Evolutionary conservation across 2,888 invertebrate species (phyloP).

Genomic region (Phorcus lineatus): DNA sequence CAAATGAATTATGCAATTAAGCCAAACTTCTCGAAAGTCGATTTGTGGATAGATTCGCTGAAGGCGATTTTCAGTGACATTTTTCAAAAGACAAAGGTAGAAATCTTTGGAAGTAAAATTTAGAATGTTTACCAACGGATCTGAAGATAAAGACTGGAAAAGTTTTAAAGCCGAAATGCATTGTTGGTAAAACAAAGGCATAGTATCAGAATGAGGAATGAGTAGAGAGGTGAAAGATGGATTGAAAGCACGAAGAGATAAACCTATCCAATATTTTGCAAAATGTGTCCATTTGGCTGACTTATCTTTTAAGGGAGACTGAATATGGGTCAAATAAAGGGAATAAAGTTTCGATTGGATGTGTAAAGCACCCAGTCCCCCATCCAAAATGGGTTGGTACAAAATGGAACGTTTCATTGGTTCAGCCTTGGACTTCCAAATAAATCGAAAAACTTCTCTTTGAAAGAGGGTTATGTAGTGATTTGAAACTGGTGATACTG

Average conservation of each 20-base stretch:
- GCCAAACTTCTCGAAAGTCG: background rate
- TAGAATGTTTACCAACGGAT: background rate
- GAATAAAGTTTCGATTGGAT: slow-evolving; percentile 29
- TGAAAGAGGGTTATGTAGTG: slow-evolving; percentile 32
- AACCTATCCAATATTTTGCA: slow-evolving; percentile 33
- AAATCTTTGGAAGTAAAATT: background rate
- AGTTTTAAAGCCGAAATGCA: slow-evolving; percentile 17
- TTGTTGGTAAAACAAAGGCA: slow-evolving; percentile 29
- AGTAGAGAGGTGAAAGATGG: slow-evolving; percentile 23
- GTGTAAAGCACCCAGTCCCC: slow-evolving; percentile 32
- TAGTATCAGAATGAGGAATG: slow-evolving; percentile 32
- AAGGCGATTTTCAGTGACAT: background rate
- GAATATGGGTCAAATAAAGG: slow-evolving; percentile 27
- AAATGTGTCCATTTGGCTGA: slow-evolving; percentile 31
- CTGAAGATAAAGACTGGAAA: background rate
- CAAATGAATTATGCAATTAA: background rate
- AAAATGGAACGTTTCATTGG: slow-evolving; percentile 21
- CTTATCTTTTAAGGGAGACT: slow-evolving; percentile 25
- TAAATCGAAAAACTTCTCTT: slow-evolving; percentile 26
- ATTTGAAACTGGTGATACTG: slow-evolving; percentile 18
- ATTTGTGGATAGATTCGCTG: background rate
- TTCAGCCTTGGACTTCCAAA: slow-evolving; percentile 30
- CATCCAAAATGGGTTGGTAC: slow-evolving; percentile 28
- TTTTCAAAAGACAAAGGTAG: background rate
- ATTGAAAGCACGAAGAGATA: slow-evolving; percentile 22